Percentiles rank a stretch among this genome's conserved stretches.
phyloP scores from a whole-genome alignment of 2,888 invertebrate genomes.

The Platerodrilus igneus region DNA sequence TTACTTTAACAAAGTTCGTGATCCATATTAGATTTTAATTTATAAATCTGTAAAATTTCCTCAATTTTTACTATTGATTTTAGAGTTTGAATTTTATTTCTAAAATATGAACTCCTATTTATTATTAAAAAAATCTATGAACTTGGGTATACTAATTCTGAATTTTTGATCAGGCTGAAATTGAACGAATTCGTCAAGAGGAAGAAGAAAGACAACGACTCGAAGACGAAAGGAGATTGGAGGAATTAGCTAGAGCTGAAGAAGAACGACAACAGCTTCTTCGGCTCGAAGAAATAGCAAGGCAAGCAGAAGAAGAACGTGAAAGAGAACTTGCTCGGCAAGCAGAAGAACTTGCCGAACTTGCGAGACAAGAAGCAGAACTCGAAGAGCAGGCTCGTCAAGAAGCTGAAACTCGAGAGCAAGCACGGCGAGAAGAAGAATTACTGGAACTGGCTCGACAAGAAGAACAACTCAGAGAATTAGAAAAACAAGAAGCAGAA shows the following conservation, averaged over 20 bases:
- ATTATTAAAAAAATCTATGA: no score
- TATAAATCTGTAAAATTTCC: background rate
- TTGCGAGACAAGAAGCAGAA: slow-evolving; percentile 59
- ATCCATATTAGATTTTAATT: no score
- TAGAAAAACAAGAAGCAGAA: slow-evolving; percentile 53
- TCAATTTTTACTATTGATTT: background rate
- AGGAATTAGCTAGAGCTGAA: slow-evolving; percentile 44
- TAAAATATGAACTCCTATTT: no score
- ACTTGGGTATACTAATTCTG: no score
- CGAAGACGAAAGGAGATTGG: slow-evolving; percentile 50
- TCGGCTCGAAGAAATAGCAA: slow-evolving; percentile 56
- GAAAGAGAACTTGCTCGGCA: slow-evolving; percentile 66
- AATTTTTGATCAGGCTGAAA: slow-evolving; percentile 45
- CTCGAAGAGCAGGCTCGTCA: slow-evolving; percentile 55
- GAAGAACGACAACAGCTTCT: slow-evolving; percentile 50
- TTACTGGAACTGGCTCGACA: slow-evolving; percentile 47
- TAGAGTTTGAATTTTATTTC: background rate
- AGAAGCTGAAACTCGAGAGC: slow-evolving; percentile 54
- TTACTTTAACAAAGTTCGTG: no score
- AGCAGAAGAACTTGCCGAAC: slow-evolving; percentile 47
- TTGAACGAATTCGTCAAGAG: slow-evolving; percentile 51
- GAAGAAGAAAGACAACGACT: slow-evolving; percentile 51
- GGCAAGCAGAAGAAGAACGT: slow-evolving; percentile 59
- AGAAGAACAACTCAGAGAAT: slow-evolving; percentile 62
- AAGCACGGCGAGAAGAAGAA: slow-evolving; percentile 55